A percentile compares a stretch with the other conserved stretches of the same genome.
Conservation (phyloP, 2,113 vertebrate genomes). For the Panthera leo region DNA sequence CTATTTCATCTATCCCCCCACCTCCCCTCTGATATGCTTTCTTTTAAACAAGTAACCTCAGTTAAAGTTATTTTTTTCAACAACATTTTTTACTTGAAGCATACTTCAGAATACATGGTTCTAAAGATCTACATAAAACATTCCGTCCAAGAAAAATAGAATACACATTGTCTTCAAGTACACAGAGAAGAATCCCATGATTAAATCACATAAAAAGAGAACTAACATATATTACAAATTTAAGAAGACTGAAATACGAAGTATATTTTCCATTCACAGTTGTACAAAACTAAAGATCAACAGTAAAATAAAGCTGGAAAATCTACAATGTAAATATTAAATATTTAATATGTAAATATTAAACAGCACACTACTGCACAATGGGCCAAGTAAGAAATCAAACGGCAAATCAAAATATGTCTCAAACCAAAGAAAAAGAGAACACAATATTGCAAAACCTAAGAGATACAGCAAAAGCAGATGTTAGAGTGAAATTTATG, state of each 20-base stretch:
- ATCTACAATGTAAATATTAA: neutral
- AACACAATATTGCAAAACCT: neutral
- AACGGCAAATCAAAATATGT: neutral
- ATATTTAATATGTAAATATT: neutral
- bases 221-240: neutral
- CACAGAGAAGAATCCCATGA: neutral
- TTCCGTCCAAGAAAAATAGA: neutral
- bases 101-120: neutral
- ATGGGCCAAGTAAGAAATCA: neutral
- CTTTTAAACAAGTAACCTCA: neutral
- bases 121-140: neutral
- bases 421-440: neutral
- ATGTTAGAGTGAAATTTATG: neutral
- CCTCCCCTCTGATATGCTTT: neutral
- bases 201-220: neutral
- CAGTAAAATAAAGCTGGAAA: neutral
- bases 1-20: neutral
- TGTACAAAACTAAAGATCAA: neutral
- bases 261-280: neutral
- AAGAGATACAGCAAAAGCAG: neutral
- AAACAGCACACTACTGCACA: neutral
- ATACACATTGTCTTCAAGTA: neutral
- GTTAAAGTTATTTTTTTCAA: neutral
- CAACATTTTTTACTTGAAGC: neutral
- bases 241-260: neutral